These are phyloP conservation scores for Magallana ariakensis DNA, from an alignment of 1,140 invertebrate species.

Conservation along the genomic window DNA sequence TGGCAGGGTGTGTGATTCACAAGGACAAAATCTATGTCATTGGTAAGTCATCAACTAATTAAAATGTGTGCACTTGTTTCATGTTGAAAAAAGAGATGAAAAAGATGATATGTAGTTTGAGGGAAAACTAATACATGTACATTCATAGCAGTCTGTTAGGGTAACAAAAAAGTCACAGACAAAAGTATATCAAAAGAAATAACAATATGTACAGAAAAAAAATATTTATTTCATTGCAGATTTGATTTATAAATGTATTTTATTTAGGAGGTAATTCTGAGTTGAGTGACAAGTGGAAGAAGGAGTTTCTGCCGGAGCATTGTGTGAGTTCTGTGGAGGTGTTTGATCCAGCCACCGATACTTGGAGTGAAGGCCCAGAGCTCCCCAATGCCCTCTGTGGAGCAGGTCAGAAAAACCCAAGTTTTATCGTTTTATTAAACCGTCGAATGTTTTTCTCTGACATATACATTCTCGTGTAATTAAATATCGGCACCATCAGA, in stretches of 20 bases:
- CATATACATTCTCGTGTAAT: no score
- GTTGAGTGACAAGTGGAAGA: conserved; percentile 77
- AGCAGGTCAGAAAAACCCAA: conserved; percentile 63
- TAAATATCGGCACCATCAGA: no score
- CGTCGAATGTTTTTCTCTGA: no score
- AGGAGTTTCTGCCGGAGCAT: conserved; percentile 76
- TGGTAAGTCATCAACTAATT: conserved; percentile 60
- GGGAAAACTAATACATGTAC: no score
- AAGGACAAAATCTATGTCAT: conserved; percentile 77
- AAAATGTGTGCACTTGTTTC: not conserved
- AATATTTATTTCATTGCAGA: not conserved
- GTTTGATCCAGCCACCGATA: conserved; percentile 72
- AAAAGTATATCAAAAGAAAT: no score
- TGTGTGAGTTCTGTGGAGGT: conserved; percentile 77
- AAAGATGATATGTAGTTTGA: no score
- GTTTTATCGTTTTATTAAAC: no score
- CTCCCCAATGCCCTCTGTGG: conserved; percentile 78
- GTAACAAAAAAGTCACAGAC: no score
- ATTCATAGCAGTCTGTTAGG: no score
- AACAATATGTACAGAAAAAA: not conserved
- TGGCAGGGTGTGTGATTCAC: conserved; percentile 76
- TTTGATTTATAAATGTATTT: not conserved
- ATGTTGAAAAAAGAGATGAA: not conserved
- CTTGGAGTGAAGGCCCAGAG: conserved; percentile 75
- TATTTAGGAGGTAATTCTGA: conserved; percentile 75